These are phyloP conservation scores for Acrobeloides nanus DNA, from an alignment of 2,888 invertebrate species.

Conservation along the genomic window DNA sequence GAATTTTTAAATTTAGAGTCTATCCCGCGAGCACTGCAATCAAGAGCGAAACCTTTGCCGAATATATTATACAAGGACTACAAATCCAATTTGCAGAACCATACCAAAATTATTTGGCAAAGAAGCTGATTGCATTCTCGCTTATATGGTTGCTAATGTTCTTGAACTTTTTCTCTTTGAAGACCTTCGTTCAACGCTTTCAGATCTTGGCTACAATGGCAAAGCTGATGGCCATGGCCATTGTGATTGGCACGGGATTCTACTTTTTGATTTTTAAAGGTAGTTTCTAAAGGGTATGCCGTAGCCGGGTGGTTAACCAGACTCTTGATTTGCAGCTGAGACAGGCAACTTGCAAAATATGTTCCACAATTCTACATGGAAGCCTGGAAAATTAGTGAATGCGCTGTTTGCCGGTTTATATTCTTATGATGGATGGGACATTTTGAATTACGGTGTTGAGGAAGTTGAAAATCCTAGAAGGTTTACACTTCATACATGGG, in stretches of 20 bases:
- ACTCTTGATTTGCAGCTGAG: conserved; percentile 13
- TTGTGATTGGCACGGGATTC: too few relatives aligned
- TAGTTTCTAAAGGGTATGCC: too few relatives aligned
- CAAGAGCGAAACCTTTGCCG: conserved; percentile 47
- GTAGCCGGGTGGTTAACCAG: too few relatives aligned
- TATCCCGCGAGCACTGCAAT: conserved; percentile 41
- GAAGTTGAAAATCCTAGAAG: conserved; percentile 46
- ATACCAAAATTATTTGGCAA: conserved; percentile 5
- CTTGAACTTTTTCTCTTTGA: conserved; percentile 50
- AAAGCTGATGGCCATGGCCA: conserved; percentile 38
- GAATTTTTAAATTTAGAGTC: conserved; percentile 4
- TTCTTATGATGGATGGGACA: conserved; percentile 47
- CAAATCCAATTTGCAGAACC: conserved; percentile 20
- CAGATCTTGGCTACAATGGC: conserved; percentile 46
- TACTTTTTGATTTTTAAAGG: too few relatives aligned
- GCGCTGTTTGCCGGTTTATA: conserved; percentile 43
- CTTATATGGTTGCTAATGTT: too few relatives aligned
- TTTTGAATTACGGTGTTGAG: conserved; percentile 49
- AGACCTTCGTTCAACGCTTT: conserved; percentile 46
- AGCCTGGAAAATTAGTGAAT: conserved; percentile 27
- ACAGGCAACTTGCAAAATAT: conserved; percentile 23
- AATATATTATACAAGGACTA: conserved; percentile 44
- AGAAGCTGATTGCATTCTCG: too few relatives aligned
- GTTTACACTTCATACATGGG: too few relatives aligned
- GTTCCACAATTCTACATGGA: conserved; percentile 21